Evolutionary conservation across 30 jellyfish, hydroid and myxozoan genomes (phyloP).

Genomic region (Cassiopea andromeda): DNA sequence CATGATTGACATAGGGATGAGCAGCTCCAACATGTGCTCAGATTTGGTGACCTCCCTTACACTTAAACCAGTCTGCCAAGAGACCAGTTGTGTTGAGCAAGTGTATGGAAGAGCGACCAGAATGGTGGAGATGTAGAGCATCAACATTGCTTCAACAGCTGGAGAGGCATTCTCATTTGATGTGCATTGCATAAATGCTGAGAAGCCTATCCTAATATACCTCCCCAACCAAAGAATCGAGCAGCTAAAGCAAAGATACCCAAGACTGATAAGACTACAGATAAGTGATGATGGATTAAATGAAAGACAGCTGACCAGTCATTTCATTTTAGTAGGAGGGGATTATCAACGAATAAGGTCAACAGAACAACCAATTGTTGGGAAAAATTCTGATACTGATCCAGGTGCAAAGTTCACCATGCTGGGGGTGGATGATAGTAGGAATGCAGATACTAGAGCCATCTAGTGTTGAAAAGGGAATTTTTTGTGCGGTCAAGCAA

Average conservation of each 20-base stretch:
- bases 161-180: constrained; percentile 30
- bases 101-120: constrained; percentile 54
- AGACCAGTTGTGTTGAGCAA: constrained; percentile 31
- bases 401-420: constrained; percentile 53
- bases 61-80: constrained; percentile 12
- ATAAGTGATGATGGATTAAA: constrained; percentile 50
- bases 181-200: constrained; percentile 52
- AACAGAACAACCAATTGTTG: constrained; percentile 64
- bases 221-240: constrained; percentile 41
- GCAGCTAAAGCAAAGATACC: constrained; percentile 32
- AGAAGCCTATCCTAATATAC: constrained; percentile 20
- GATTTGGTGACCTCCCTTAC: constrained; percentile 13
- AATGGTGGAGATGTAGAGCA: constrained; percentile 31
- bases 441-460: constrained; percentile 31
- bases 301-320: constrained; percentile 63
- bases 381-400: constrained; percentile 30
- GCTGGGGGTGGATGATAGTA: constrained; percentile 67
- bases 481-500: constrained; percentile 45
- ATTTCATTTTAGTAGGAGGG: constrained; percentile 22
- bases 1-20: constrained; percentile 31
- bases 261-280: constrained; percentile 39
- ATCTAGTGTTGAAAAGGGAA: constrained; percentile 29
- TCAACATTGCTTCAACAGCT: constrained; percentile 29
- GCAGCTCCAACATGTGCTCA: constrained; percentile 35
- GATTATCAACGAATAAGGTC: constrained; percentile 19